A percentile compares a stretch with the other conserved stretches of the same genome.
Conservation (phyloP, 2,113 vertebrate genomes). For the Puntigrus tetrazona region DNA sequence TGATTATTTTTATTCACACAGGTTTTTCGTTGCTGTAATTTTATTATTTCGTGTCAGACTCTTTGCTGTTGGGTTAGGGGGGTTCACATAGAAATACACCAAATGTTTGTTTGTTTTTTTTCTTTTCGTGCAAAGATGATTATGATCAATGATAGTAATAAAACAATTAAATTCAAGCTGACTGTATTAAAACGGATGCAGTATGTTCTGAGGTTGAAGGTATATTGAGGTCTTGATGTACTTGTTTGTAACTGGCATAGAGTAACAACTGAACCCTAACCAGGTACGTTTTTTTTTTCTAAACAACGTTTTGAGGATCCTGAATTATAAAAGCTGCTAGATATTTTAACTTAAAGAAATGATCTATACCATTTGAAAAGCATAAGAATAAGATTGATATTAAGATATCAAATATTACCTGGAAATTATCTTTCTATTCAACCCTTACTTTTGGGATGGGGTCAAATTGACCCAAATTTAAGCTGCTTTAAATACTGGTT, state of each 20-base stretch:
- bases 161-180: slow-evolving; percentile 56
- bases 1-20: slow-evolving; percentile 56
- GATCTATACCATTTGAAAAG: not conserved
- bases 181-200: slow-evolving; percentile 32
- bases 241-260: not conserved
- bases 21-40: slow-evolving; percentile 63
- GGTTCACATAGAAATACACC: slow-evolving; percentile 41
- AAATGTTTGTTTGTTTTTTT: slow-evolving; percentile 49
- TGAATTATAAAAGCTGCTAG: not conserved
- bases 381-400: not conserved
- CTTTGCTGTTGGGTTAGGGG: slow-evolving; percentile 52
- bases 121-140: slow-evolving; percentile 58
- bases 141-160: slow-evolving; percentile 66
- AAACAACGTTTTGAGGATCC: not conserved
- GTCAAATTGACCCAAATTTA: not conserved
- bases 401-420: not conserved
- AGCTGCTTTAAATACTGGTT: not conserved
- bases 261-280: not conserved
- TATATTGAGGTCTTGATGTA: not conserved
- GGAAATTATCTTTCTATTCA: too few species aligned
- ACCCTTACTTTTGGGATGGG: not conserved
- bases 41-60: slow-evolving; percentile 58
- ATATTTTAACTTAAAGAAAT: not conserved
- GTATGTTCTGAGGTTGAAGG: not conserved
- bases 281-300: not conserved